Evolutionary conservation across 1,140 invertebrate species (phyloP).

Genomic region (Tetramorium simillimum): DNA sequence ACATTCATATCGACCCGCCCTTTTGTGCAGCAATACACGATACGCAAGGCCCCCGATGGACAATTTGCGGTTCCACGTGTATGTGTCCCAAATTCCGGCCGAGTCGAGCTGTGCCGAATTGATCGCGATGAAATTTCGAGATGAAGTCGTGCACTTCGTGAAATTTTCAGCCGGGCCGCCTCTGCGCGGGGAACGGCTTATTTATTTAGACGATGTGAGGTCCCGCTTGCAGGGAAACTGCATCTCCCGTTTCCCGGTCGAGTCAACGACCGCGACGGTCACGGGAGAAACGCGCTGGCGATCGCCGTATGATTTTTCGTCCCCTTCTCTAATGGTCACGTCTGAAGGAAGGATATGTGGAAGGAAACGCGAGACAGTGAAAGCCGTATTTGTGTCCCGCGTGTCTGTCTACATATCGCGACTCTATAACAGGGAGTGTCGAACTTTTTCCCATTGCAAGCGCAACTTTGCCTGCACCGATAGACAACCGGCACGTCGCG

Average conservation of each 20-base stretch:
- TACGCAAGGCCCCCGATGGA: not conserved
- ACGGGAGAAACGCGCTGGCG: no score
- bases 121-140: conserved; percentile 40
- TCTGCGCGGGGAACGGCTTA: not conserved
- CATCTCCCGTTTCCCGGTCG: not conserved
- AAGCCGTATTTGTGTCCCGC: not conserved
- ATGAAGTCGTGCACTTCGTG: conserved; percentile 26
- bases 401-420: not conserved
- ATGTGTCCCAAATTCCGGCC: conserved; percentile 36
- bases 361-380: not conserved
- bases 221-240: not conserved
- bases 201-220: conserved; percentile 32
- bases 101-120: not conserved
- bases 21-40: not conserved
- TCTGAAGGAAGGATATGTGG: not conserved
- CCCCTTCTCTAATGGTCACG: not conserved
- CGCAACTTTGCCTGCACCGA: conserved; percentile 5
- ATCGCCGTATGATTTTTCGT: conserved; percentile 32
- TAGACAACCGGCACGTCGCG: conserved; percentile 19
- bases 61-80: conserved; percentile 11
- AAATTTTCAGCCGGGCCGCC: not conserved
- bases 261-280: not conserved
- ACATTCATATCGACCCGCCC: conserved; percentile 7
- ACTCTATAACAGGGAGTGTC: not conserved
- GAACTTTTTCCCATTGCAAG: conserved; percentile 11